Percentiles rank a stretch among this genome's conserved stretches.
These are phyloP conservation scores for Lepilemur ruficaudatus DNA, from an alignment of 2,797 vertebrate genomes.

Conservation along the genomic window DNA sequence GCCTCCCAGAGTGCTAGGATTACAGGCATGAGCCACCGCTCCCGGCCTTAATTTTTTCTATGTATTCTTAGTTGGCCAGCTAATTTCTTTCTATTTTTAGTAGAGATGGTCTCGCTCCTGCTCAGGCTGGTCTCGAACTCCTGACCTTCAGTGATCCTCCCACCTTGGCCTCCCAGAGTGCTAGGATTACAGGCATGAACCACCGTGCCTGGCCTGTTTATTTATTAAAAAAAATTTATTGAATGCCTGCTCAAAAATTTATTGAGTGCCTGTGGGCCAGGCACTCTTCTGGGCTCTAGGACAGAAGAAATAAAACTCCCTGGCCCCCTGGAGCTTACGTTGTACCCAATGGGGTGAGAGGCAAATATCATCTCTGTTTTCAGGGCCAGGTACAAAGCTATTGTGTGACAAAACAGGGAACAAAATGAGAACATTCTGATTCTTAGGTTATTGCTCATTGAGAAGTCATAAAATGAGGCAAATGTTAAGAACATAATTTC, in stretches of 20 bases:
- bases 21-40: too few relatives aligned
- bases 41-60: too few relatives aligned
- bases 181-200: too few relatives aligned
- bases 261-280: neutral
- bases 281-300: neutral
- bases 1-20: too few relatives aligned
- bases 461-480: neutral
- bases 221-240: neutral
- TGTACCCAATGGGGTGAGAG: neutral
- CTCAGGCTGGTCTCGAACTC: too few relatives aligned
- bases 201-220: too few relatives aligned
- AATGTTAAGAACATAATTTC: neutral
- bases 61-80: too few relatives aligned
- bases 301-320: slow-evolving; percentile 9
- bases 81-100: too few relatives aligned
- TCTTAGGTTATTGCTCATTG: neutral
- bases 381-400: neutral
- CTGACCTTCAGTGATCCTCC: too few relatives aligned
- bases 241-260: slow-evolving; percentile 13
- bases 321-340: neutral
- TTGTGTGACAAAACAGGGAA: neutral
- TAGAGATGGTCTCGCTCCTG: too few relatives aligned
- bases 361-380: slow-evolving; percentile 8
- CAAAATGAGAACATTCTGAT: neutral
- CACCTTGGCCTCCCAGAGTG: too few relatives aligned